These are phyloP conservation scores for Adelosebastes latens DNA, from an alignment of 2,797 vertebrate genomes.

Conservation along the genomic window DNA sequence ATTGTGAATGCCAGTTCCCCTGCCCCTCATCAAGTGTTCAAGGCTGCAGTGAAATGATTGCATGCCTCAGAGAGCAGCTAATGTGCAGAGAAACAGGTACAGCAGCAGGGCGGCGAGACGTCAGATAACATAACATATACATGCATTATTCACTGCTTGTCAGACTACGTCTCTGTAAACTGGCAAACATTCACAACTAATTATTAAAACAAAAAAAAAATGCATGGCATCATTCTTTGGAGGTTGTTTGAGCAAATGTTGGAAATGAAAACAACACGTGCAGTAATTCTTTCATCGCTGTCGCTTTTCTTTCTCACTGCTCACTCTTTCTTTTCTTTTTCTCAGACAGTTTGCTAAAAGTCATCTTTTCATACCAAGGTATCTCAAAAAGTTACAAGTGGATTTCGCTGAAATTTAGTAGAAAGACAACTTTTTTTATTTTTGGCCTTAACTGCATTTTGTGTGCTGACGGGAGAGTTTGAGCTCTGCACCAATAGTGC, in stretches of 20 bases:
- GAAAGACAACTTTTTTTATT: neutral
- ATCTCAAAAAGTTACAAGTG: neutral
- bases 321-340: neutral
- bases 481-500: neutral
- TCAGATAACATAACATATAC: neutral
- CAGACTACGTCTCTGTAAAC: neutral
- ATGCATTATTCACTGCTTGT: constrained; percentile 13
- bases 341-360: neutral
- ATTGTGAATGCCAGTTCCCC: neutral
- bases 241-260: neutral
- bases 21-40: neutral
- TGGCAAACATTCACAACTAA: neutral
- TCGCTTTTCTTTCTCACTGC: neutral
- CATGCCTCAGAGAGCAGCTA: constrained; percentile 17
- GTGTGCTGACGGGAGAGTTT: neutral
- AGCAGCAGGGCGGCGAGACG: neutral
- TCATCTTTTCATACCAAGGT: neutral
- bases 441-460: neutral
- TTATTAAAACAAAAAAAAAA: neutral
- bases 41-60: constrained; percentile 20
- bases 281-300: neutral
- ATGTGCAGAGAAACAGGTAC: constrained; percentile 37
- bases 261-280: neutral
- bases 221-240: neutral
- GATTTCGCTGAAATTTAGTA: neutral